Conservation (phyloP, 2,797 vertebrate genomes). For the Balearica regulorum region DNA sequence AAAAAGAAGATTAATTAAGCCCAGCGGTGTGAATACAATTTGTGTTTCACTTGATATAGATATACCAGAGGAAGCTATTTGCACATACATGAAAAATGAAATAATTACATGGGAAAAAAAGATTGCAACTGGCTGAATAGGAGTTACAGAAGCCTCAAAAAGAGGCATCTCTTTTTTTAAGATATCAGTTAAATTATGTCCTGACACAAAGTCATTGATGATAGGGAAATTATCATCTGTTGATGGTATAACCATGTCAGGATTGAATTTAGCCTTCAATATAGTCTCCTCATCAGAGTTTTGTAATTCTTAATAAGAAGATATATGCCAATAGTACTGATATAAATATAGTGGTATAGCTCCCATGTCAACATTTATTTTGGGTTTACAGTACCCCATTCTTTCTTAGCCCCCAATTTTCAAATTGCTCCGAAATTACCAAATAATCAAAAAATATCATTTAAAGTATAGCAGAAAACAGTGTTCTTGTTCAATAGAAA, state of each 20-base stretch:
- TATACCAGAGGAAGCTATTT: neutral
- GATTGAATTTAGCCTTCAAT: neutral
- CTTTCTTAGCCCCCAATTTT: neutral
- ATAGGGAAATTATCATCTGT: neutral
- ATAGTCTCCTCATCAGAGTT: neutral
- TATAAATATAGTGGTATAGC: neutral
- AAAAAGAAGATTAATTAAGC: constrained; percentile 3
- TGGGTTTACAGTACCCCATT: neutral
- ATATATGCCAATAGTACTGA: neutral
- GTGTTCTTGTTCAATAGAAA: neutral
- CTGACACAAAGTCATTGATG: neutral
- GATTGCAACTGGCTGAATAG: neutral
- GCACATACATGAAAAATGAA: neutral
- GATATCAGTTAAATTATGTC: neutral
- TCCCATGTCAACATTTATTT: neutral
- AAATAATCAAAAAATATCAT: neutral
- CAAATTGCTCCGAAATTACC: neutral
- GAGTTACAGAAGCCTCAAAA: neutral
- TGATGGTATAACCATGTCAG: neutral
- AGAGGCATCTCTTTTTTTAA: neutral
- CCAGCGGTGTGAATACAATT: neutral
- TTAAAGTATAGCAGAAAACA: neutral
- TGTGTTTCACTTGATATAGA: neutral
- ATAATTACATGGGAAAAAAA: neutral
- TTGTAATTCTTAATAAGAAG: neutral